These are phyloP conservation scores for Smittia aterrima DNA, from an alignment of 2,888 invertebrate species.

Conservation along the genomic window DNA sequence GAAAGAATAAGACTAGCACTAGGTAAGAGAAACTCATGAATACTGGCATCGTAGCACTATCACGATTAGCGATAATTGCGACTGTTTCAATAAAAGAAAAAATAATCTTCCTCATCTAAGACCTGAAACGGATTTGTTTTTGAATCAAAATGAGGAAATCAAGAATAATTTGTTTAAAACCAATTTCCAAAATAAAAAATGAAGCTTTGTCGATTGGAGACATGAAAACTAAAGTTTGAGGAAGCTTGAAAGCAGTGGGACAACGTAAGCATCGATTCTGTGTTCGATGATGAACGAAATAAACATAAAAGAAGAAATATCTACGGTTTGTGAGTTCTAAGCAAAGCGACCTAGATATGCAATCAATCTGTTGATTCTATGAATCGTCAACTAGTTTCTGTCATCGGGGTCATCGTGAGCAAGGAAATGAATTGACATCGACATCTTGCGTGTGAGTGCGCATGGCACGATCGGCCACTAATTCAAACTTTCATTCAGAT, in stretches of 20 bases:
- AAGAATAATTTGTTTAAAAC: not conserved
- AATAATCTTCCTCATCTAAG: slow-evolving; percentile 39
- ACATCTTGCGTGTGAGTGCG: no score
- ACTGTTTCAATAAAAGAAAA: slow-evolving; percentile 38
- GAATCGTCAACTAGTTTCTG: not conserved
- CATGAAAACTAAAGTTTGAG: not conserved
- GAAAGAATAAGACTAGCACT: no score
- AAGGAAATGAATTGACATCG: not conserved
- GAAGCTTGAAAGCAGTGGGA: not conserved
- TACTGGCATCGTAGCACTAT: no score
- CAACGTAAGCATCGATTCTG: not conserved
- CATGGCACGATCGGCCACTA: slow-evolving; percentile 44
- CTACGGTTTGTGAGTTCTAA: not conserved
- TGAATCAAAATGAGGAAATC: no score
- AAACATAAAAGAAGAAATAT: not conserved
- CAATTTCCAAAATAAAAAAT: not conserved
- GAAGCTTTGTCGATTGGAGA: not conserved
- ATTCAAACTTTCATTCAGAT: slow-evolving; percentile 56
- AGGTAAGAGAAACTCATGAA: no score
- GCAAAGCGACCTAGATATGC: not conserved
- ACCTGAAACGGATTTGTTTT: slow-evolving; percentile 30
- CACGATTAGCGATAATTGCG: not conserved
- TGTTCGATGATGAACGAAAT: not conserved
- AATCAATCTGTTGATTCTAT: not conserved
- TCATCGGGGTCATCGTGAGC: not conserved